Conservation (phyloP, 2,888 invertebrate genomes). For the Iphiclides podalirius region DNA sequence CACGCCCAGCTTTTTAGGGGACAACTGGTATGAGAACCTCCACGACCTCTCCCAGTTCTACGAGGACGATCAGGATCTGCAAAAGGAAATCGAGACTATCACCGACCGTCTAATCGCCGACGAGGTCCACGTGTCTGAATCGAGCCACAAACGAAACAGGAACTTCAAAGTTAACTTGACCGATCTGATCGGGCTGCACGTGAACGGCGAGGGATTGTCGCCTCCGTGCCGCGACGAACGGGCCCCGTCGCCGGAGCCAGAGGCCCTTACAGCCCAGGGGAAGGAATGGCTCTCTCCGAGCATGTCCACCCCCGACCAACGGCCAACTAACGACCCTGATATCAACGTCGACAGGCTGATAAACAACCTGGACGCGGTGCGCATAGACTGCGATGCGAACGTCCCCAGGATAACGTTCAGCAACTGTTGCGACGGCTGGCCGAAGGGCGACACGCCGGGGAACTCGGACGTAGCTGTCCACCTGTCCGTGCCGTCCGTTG, state of each 20-base stretch:
- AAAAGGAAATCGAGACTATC: constrained; percentile 58
- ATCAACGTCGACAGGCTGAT: constrained; percentile 55
- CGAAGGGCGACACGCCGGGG: constrained; percentile 48
- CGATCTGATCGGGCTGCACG: constrained; percentile 58
- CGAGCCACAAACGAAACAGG: constrained; percentile 34
- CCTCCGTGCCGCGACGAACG: constrained; percentile 50
- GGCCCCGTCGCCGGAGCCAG: constrained; percentile 51
- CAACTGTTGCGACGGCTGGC: constrained; percentile 66
- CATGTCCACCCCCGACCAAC: constrained; percentile 65
- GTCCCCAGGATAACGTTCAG: constrained; percentile 74
- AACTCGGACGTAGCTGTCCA: constrained; percentile 60
- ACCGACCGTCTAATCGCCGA: constrained; percentile 57
- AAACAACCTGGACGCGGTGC: constrained; percentile 56
- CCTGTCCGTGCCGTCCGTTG: constrained; percentile 69
- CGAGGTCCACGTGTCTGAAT: constrained; percentile 43
- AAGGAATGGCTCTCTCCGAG: constrained; percentile 73
- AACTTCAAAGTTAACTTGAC: constrained; percentile 72
- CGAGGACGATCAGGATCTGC: constrained; percentile 66
- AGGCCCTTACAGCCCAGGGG: constrained; percentile 53
- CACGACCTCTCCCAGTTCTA: constrained; percentile 73
- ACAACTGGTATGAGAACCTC: constrained; percentile 63
- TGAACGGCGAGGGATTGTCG: constrained; percentile 60
- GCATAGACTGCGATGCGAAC: constrained; percentile 61
- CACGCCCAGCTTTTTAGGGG: constrained; percentile 52
- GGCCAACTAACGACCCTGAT: constrained; percentile 39